A percentile compares a stretch with the other conserved stretches of the same genome.
Conservation (phyloP, 2,797 vertebrate species). For the Australoheros facetus region DNA sequence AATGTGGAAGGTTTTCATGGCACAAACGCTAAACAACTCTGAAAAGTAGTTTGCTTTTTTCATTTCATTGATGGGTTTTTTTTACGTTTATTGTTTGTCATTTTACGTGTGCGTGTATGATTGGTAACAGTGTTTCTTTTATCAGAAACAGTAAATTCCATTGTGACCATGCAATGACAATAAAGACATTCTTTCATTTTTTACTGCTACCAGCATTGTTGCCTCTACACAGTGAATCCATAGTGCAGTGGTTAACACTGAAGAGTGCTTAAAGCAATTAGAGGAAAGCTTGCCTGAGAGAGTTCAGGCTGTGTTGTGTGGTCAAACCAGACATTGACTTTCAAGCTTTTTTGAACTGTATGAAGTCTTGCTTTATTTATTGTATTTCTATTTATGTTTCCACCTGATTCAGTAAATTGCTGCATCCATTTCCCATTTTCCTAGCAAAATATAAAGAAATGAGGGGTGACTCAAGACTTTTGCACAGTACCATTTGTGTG, state of each 20-base stretch:
- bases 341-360: neutral
- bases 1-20: no score
- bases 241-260: neutral
- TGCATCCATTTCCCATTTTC: no score
- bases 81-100: neutral
- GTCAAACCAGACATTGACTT: rapidly evolving
- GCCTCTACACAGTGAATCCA: neutral
- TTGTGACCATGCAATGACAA: no score
- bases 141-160: no score
- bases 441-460: no score
- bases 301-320: neutral
- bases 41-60: neutral
- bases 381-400: neutral
- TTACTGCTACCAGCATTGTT: neutral
- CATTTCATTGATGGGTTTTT: neutral
- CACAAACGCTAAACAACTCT: neutral
- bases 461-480: no score
- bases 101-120: neutral
- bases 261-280: rapidly evolving
- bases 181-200: no score
- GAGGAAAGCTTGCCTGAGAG: neutral
- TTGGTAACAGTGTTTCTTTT: no score
- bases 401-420: neutral
- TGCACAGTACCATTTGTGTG: no score
- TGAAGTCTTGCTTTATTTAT: neutral